Percentiles rank a stretch among this genome's conserved stretches.
phyloP scores from a whole-genome alignment of 2,888 invertebrate species.

The Apocheima hispidaria region DNA sequence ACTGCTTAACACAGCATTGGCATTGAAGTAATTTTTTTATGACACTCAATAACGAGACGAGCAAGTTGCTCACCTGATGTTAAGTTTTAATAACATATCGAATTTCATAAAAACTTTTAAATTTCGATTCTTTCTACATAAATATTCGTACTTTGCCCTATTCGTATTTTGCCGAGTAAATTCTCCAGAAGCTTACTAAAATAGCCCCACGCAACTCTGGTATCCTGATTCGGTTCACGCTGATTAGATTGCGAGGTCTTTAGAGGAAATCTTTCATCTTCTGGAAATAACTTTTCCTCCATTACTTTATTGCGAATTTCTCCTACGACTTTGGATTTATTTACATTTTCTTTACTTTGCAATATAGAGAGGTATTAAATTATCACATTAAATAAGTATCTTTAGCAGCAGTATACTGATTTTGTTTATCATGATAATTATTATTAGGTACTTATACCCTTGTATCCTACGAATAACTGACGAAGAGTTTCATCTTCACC shows the following conservation, averaged over 20 bases:
- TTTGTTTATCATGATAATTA: neutral
- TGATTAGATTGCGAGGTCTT: slow-evolving; percentile 34
- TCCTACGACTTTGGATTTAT: slow-evolving; percentile 21
- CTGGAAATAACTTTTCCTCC: slow-evolving; percentile 30
- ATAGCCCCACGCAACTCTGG: slow-evolving; percentile 9
- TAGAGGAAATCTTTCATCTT: slow-evolving; percentile 30
- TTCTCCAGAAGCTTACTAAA: slow-evolving; percentile 12
- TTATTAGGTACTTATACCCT: no score
- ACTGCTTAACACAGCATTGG: no score
- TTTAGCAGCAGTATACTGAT: neutral
- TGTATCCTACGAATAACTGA: no score
- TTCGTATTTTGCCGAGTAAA: neutral
- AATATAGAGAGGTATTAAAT: slow-evolving; percentile 9
- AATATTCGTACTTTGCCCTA: neutral
- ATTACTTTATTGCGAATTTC: slow-evolving; percentile 28
- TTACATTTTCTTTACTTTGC: slow-evolving; percentile 14
- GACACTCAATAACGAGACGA: no score
- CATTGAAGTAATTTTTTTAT: no score
- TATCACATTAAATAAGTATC: neutral
- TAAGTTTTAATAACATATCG: no score
- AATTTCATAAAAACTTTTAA: no score
- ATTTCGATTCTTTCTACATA: neutral
- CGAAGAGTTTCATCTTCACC: no score
- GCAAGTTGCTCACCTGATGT: no score
- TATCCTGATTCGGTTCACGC: slow-evolving; percentile 23